Base-by-base conservation (phyloP, 2,888 invertebrate genomes). In the Drosophila quinaria region DNA sequence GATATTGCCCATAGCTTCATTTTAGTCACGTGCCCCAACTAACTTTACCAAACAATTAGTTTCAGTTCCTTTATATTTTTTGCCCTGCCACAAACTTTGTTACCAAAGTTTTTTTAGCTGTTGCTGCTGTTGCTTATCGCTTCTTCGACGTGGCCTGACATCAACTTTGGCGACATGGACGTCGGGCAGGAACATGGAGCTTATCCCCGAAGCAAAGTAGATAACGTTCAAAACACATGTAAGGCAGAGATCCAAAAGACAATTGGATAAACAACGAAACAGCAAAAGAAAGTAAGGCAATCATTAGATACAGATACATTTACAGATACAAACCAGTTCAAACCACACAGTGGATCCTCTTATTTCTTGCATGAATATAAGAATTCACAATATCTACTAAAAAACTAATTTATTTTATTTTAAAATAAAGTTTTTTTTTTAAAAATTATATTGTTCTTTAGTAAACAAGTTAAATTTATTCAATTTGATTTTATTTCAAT, bases 1-100 rank as follows among this genome's bases (percentile, higher is more conserved):
- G 87, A 85, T 81, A 81, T 74, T 67, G 75, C 69, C 52, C 33
- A 29, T 50, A 50, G 59, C 58, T 69, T 69, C 73, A 84, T 78
- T 78, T 85, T 71, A 82, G 84, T 85, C 87, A 85, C 84, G 84
- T 87, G 49, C 72, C 63, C 66, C 65, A 58, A 78, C 87, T 80
- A 76, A 85, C 85, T 85, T 85, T 80, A 59, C 68, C 78, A 76
- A 87, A 87, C 87, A 84, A 84, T 84, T 84, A 87, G 85, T 84
- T 87, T 78, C 74, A 68, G 69, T 47, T 58, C 11, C 37, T 62
- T 72, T 73, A 70, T 67, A 29, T 47, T 46, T 19, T 29, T 47
- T 33, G 25, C 55, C 22, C 29, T 55, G n/a, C 6, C 39, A 42
- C 49, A 77, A 83, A 87, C 42, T 83, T 83, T 79, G 56, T 74